A percentile compares a stretch with the other conserved stretches of the same genome.
Conservation (phyloP, 2,888 invertebrate species). For the Scaptomyza parva region DNA sequence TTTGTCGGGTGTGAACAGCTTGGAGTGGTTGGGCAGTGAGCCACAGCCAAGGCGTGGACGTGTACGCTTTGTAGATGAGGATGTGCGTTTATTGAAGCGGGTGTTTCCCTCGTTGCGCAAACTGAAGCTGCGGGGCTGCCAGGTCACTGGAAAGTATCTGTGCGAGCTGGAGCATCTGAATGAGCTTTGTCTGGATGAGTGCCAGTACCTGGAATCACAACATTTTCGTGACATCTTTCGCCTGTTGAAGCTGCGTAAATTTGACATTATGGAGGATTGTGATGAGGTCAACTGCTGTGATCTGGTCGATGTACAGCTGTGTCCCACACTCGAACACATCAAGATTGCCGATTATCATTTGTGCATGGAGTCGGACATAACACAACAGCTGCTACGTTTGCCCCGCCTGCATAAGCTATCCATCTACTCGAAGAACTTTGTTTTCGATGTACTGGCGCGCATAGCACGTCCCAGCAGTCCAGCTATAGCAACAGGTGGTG, state of each 20-base stretch:
- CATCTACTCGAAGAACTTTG: slow-evolving; percentile 77
- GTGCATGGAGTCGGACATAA: slow-evolving; percentile 74
- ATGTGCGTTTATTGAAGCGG: slow-evolving; percentile 62
- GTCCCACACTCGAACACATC: slow-evolving; percentile 76
- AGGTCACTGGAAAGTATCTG: slow-evolving; percentile 70
- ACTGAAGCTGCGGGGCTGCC: slow-evolving; percentile 69
- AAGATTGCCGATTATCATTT: slow-evolving; percentile 80
- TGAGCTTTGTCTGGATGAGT: slow-evolving; percentile 69
- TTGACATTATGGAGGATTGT: slow-evolving; percentile 79
- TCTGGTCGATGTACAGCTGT: slow-evolving; percentile 64
- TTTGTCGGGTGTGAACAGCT: slow-evolving; percentile 43
- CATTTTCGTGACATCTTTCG: slow-evolving; percentile 74
- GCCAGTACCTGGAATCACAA: slow-evolving; percentile 73
- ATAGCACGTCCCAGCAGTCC: slow-evolving; percentile 57
- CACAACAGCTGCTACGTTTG: slow-evolving; percentile 67
- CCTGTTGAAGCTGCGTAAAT: slow-evolving; percentile 64
- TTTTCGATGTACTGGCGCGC: slow-evolving; percentile 75
- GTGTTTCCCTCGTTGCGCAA: slow-evolving; percentile 66
- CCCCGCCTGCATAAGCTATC: slow-evolving; percentile 69
- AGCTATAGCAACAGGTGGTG: slow-evolving; percentile 4
- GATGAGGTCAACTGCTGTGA: slow-evolving; percentile 81
- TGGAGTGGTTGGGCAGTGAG: slow-evolving; percentile 58
- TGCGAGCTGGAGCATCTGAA: slow-evolving; percentile 54
- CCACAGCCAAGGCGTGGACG: slow-evolving; percentile 44
- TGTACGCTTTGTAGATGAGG: slow-evolving; percentile 71